Evolutionary conservation across 2,797 vertebrate genomes (phyloP).

Genomic region (Acanthopagrus latus): DNA sequence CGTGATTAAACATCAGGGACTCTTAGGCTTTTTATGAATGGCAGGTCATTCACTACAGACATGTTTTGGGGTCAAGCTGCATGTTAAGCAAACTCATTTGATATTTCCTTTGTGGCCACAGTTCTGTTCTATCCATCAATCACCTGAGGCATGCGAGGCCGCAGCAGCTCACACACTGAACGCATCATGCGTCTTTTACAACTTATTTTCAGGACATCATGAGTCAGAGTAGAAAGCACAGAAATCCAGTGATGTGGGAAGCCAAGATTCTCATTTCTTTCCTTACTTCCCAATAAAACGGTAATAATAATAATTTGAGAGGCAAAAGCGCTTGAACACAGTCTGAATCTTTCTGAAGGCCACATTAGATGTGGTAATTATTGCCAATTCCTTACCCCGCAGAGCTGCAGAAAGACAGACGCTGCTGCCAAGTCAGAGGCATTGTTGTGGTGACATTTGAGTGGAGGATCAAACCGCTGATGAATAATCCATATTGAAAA

Average conservation of each 20-base stretch:
- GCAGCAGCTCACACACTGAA: constrained; percentile 10
- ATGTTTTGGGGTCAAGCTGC: neutral
- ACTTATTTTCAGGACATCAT: neutral
- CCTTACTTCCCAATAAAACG: constrained; percentile 29
- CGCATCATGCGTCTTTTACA: constrained; percentile 22
- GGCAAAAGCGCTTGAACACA: constrained; percentile 34
- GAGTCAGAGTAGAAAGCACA: constrained; percentile 8
- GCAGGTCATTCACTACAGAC: neutral
- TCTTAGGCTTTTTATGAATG: too few relatives aligned
- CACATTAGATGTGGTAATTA: constrained; percentile 66
- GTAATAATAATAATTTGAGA: constrained; percentile 38
- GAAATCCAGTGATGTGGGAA: constrained; percentile 11
- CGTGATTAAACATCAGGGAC: too few relatives aligned
- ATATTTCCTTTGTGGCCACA: constrained; percentile 21
- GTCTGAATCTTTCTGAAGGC: constrained; percentile 60
- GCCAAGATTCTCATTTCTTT: constrained; percentile 21
- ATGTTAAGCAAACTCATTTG: constrained; percentile 6
- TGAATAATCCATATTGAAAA: constrained; percentile 83
- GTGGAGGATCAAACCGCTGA: constrained; percentile 73
- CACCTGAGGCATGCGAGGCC: constrained; percentile 12
- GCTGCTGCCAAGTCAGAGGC: constrained; percentile 67
- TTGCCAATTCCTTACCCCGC: constrained; percentile 62
- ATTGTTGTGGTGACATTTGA: constrained; percentile 82
- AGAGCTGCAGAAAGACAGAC: constrained; percentile 65
- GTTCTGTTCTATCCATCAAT: constrained; percentile 17